These are phyloP conservation scores for Magallana gigas DNA, from an alignment of 1,140 invertebrate species.

Conservation along the genomic window DNA sequence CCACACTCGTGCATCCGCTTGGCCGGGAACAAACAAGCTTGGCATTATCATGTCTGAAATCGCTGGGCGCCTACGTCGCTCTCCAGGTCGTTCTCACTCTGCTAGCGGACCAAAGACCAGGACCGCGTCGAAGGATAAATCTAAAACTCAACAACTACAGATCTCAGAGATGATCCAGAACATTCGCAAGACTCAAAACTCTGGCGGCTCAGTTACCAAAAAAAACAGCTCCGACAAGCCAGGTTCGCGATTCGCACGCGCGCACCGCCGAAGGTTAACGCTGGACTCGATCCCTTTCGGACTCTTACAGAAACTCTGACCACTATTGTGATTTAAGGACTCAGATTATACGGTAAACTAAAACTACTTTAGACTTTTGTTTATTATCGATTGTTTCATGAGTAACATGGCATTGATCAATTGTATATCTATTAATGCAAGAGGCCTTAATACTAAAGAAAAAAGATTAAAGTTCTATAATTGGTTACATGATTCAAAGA, in stretches of 20 bases:
- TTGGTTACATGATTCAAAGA: neutral
- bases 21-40: neutral
- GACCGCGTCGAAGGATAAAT: neutral
- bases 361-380: neutral
- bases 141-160: neutral
- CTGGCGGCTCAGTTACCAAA: neutral
- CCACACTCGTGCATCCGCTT: neutral
- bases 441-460: neutral
- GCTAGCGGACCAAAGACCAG: neutral
- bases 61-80: neutral
- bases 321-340: neutral
- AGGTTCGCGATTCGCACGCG: neutral
- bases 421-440: neutral
- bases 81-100: neutral
- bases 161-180: neutral
- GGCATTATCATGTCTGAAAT: neutral
- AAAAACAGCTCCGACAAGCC: neutral
- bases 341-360: neutral
- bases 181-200: neutral
- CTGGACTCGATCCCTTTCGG: neutral
- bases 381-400: neutral
- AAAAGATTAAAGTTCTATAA: conserved; percentile 14
- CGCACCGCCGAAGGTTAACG: neutral
- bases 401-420: neutral
- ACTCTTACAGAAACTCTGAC: neutral